A percentile compares a stretch with the other conserved stretches of the same genome.
Evolutionary conservation across 2,797 vertebrate genomes (phyloP).

Genomic region (Lithobates pipiens): DNA sequence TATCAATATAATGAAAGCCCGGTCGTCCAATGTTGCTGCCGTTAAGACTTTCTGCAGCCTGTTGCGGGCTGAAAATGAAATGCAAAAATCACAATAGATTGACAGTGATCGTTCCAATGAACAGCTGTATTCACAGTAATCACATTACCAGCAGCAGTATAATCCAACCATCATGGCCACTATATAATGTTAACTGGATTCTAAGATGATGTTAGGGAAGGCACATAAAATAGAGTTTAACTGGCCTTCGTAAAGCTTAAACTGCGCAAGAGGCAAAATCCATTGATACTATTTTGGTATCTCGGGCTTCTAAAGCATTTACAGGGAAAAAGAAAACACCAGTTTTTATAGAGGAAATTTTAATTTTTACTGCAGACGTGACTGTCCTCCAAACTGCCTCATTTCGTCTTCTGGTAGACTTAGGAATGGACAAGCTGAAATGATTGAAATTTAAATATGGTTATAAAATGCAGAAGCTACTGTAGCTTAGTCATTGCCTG

Average conservation of each 20-base stretch:
- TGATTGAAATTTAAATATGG: conserved; percentile 13
- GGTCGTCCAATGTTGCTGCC: conserved; percentile 72
- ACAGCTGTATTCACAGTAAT: conserved; percentile 72
- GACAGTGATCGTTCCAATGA: conserved; percentile 76
- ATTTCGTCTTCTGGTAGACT: conserved; percentile 38
- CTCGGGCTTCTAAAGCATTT: background rate
- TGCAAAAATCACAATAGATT: conserved; percentile 70
- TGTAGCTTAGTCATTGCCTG: conserved; percentile 38
- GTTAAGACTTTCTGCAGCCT: conserved; percentile 65
- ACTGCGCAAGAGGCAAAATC: background rate
- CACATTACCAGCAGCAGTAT: conserved; percentile 69
- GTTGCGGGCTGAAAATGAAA: conserved; percentile 62
- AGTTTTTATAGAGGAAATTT: conserved; percentile 49
- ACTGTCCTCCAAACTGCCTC: conserved; percentile 6
- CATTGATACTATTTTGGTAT: background rate
- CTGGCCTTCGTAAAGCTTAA: background rate
- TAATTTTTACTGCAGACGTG: conserved; percentile 46
- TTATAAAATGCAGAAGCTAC: conserved; percentile 40
- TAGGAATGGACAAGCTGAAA: background rate
- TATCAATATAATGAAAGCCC: conserved; percentile 82
- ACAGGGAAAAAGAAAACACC: background rate
- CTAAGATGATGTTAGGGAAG: conserved; percentile 68
- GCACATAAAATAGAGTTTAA: conserved; percentile 60
- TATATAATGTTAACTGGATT: conserved; percentile 72
- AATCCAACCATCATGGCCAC: conserved; percentile 71